Percentiles rank a stretch among this genome's conserved stretches.
Conservation (phyloP, 1,140 invertebrate genomes). For the Gryllus bimaculatus region DNA sequence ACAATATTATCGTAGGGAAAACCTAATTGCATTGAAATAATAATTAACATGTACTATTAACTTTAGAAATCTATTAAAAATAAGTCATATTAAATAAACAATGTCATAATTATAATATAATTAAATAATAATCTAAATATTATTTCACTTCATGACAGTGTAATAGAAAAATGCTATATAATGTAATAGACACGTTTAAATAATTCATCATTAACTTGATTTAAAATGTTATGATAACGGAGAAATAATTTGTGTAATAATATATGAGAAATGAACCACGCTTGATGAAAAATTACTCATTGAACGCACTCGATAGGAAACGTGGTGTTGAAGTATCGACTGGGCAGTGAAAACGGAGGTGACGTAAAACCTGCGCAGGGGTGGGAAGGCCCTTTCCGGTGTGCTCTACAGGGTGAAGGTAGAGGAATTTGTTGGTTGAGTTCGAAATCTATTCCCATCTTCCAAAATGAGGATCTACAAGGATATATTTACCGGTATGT, state of each 20-base stretch:
- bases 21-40: too few relatives aligned
- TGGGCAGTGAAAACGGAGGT: neutral
- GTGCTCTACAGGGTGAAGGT: neutral
- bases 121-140: too few relatives aligned
- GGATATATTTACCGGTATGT: slow-evolving; percentile 83
- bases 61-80: too few relatives aligned
- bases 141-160: too few relatives aligned
- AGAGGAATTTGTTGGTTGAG: neutral
- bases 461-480: slow-evolving; percentile 91
- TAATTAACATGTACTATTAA: too few relatives aligned
- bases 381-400: slow-evolving; percentile 13
- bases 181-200: too few relatives aligned
- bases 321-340: neutral
- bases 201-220: neutral
- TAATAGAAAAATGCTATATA: too few relatives aligned
- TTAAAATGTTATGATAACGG: neutral
- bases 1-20: too few relatives aligned
- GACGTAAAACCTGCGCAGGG: neutral
- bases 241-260: neutral
- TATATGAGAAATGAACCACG: neutral
- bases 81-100: too few relatives aligned
- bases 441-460: slow-evolving; percentile 52
- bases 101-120: too few relatives aligned
- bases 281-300: neutral
- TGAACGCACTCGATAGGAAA: too few relatives aligned